phyloP scores from a whole-genome alignment of 2,113 vertebrate species.

The Gallinago paraguaiae region DNA sequence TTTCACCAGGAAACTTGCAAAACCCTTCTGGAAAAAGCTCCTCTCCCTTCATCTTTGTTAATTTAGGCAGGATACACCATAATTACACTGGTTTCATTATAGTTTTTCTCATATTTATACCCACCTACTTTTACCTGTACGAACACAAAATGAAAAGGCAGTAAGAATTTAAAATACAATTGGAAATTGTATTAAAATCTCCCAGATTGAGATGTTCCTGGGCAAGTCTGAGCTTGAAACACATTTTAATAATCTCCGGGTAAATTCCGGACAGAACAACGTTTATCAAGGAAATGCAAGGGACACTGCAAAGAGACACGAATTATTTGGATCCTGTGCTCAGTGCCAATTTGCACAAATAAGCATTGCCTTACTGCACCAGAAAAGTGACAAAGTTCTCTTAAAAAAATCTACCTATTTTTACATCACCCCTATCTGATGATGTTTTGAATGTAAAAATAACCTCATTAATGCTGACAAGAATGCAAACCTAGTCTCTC shows the following conservation, averaged over 20 bases:
- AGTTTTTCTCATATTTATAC: neutral
- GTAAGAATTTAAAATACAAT: neutral
- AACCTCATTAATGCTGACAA: conserved; percentile 49
- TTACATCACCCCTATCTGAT: neutral
- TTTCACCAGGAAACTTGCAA: neutral
- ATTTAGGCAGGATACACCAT: neutral
- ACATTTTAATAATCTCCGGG: neutral
- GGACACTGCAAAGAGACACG: neutral
- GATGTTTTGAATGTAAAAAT: conserved; percentile 45
- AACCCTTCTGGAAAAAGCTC: neutral
- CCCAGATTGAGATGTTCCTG: neutral
- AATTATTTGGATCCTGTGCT: neutral
- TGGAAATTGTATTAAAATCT: neutral
- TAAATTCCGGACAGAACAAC: neutral
- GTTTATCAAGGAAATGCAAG: neutral
- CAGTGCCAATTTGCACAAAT: neutral
- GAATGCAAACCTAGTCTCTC: conserved; percentile 21
- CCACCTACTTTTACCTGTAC: neutral
- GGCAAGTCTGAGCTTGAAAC: neutral
- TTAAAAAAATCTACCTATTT: neutral
- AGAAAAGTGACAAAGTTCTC: neutral
- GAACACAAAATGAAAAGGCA: neutral
- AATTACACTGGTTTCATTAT: neutral
- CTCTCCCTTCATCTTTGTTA: neutral
- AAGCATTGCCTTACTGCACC: neutral